Evolutionary conservation across 2,113 vertebrate species (phyloP).

Genomic region (Bujurquina vittata): DNA sequence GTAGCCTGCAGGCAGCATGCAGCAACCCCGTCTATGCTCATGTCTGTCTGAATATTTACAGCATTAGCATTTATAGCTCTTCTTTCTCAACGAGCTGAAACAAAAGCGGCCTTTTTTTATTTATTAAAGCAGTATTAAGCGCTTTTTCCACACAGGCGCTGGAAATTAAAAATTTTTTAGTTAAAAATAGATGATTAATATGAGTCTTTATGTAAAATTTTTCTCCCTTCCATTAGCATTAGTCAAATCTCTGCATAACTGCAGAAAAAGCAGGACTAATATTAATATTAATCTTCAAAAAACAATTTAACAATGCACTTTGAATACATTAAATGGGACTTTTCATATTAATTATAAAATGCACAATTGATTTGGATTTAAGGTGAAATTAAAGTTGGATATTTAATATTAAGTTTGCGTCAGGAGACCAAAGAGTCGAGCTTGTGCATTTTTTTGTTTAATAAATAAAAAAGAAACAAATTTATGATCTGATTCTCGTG

Average conservation of each 20-base stretch:
- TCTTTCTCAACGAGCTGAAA: not conserved
- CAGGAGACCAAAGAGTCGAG: conserved; percentile 92
- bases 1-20: not conserved
- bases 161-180: not conserved
- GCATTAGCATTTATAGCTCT: not conserved
- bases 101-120: not conserved
- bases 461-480: conserved; percentile 49
- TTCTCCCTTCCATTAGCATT: too few species aligned
- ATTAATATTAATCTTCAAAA: not conserved
- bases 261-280: not conserved
- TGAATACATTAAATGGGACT: not conserved
- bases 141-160: not conserved
- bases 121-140: not conserved
- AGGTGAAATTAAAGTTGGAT: not conserved
- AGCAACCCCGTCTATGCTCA: not conserved
- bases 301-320: not conserved
- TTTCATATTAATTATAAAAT: not conserved
- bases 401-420: conserved; percentile 36
- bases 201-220: not conserved
- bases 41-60: not conserved
- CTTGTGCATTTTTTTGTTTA: not conserved
- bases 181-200: not conserved
- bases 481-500: not conserved
- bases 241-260: not conserved
- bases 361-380: not conserved